Percentiles rank a stretch among this genome's conserved stretches.
Conservation (phyloP, 2,113 vertebrate species). For the Paratilapia polleni region DNA sequence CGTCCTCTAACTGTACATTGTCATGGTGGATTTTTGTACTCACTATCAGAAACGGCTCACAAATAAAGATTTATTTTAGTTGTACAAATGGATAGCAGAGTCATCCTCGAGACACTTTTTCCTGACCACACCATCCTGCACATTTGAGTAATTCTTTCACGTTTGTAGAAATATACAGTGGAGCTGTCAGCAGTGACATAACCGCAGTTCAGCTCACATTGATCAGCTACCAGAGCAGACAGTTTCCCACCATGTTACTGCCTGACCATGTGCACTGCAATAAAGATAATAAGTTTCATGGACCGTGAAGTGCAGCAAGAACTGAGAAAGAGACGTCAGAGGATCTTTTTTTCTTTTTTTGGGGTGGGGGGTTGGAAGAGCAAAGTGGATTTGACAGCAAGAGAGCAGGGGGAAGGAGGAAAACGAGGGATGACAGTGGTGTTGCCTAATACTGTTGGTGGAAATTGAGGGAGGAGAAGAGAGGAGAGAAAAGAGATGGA, state of each 20-base stretch:
- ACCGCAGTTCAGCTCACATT: neutral
- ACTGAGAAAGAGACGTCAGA: conserved; percentile 23
- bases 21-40: neutral
- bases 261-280: conserved; percentile 26
- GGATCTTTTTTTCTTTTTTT: neutral
- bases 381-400: conserved; percentile 53
- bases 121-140: neutral
- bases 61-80: neutral
- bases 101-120: neutral
- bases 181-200: neutral
- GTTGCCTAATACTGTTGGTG: conserved; percentile 50
- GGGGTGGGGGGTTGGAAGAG: neutral
- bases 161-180: neutral
- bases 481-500: neutral
- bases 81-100: neutral
- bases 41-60: neutral
- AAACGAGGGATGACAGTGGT: neutral
- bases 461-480: conserved; percentile 1
- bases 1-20: neutral
- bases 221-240: neutral
- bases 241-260: conserved; percentile 7
- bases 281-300: conserved; percentile 32
- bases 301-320: conserved; percentile 45
- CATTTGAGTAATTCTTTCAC: neutral
- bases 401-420: neutral